Evolutionary conservation across 2,797 vertebrate genomes (phyloP), one percentile per base, ranked within the genome.

Genomic region (Sebastes steindachneri): DNA sequence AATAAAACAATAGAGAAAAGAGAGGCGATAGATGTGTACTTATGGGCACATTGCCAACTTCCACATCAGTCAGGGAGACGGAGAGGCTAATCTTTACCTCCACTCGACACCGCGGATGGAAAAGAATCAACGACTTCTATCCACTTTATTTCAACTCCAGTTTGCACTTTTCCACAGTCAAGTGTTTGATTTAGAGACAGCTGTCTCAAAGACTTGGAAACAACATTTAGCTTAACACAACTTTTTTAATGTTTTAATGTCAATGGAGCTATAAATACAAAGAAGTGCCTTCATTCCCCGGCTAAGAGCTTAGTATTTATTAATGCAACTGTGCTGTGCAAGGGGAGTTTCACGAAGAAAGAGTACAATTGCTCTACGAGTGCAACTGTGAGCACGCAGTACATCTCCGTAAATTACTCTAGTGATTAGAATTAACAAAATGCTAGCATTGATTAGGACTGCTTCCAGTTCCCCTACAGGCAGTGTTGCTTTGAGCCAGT

Each of bases 251-350:
- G 72, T 81, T 72, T 82, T 75, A 86, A 82, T 89, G 75, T 84
- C 80, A 82, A 28, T 58, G 67, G 17, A 69, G 72, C 73, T 48
- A 68, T 90, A 88, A 89, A 92, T 82, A 87, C 73, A 82, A 80
- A 57, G 31, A 78, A 91, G 82, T 81, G 81, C 60, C 67, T 67
- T 65, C 54, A 55, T 86, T 83, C 54, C 62, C 48, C 35, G 60
- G 70, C 88, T 89, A 73, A 91, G 85, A 89, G 86, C 87, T 63
- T 10, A 9, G 82, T 85, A 65, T 90, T 85, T 88, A 87, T 86
- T 81, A 86, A 73, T 53, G 21, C 15, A n/a, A 65, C 74, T 71
- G 23, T 64, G 77, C 80, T 75, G 81, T 35, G 68, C 63, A 68
- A 64, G 66, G 54, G 54, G 57, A 21, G 60, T 65, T 82, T 58